A percentile compares a stretch with the other conserved stretches of the same genome.
Conservation (phyloP, 2,888 invertebrate species). For the Tetheella fluctuosa region DNA sequence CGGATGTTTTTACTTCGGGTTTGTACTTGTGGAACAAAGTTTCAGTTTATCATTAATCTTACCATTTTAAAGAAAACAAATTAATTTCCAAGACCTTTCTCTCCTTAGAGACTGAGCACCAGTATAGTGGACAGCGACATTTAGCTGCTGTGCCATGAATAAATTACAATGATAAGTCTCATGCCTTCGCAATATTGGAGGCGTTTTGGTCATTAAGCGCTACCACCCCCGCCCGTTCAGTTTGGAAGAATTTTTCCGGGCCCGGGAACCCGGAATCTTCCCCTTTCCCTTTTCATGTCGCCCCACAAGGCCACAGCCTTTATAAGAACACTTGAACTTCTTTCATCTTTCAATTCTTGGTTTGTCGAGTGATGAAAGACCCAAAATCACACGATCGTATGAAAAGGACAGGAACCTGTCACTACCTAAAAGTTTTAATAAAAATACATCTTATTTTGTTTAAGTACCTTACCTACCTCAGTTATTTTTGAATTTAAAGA, state of each 20-base stretch:
- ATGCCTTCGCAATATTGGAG: conserved; percentile 78
- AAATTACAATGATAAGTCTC: conserved; percentile 80
- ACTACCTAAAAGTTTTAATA: not conserved
- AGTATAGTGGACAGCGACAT: conserved; percentile 40
- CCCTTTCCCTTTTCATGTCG: conserved; percentile 52
- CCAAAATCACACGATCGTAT: conserved; percentile 47
- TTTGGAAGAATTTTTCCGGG: conserved; percentile 67
- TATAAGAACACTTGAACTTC: conserved; percentile 65
- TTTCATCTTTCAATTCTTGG: conserved; percentile 60
- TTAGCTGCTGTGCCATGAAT: conserved; percentile 71
- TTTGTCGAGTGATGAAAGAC: conserved; percentile 56
- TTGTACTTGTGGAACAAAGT: not conserved
- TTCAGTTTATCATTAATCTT: not conserved
- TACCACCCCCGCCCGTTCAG: conserved; percentile 48
- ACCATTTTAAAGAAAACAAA: conserved; percentile 9
- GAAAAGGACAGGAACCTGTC: conserved; percentile 22
- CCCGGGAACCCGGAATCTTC: conserved; percentile 51
- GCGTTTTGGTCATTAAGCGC: conserved; percentile 78
- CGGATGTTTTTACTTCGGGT: not conserved
- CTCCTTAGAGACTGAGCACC: conserved; percentile 11
- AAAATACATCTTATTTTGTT: not conserved
- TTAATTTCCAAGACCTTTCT: not conserved
- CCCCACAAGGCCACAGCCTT: conserved; percentile 52
- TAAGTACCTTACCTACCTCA: not conserved
- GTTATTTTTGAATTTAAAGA: not conserved